These are phyloP conservation scores for Colinus virginianus DNA, from an alignment of 2,113 vertebrate species.

Conservation along the genomic window DNA sequence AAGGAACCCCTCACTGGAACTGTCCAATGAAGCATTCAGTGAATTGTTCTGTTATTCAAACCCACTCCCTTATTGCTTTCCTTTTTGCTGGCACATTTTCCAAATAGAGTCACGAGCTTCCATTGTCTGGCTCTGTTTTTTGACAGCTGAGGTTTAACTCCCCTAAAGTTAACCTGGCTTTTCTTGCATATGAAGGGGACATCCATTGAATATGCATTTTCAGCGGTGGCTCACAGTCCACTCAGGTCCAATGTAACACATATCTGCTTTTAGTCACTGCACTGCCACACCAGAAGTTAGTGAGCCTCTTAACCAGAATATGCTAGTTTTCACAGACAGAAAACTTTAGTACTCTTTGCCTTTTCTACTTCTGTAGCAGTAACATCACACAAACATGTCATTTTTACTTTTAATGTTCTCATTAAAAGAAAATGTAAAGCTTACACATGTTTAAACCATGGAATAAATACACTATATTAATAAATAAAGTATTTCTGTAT, in stretches of 20 bases:
- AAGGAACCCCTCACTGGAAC: background rate
- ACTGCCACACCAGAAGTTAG: background rate
- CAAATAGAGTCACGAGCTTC: background rate
- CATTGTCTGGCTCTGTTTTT: background rate
- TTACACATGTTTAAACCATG: conserved; percentile 18
- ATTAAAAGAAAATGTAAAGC: conserved; percentile 46
- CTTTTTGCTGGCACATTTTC: background rate
- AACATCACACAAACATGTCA: background rate
- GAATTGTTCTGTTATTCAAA: background rate
- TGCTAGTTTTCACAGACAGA: background rate
- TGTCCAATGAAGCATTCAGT: background rate
- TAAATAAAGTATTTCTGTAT: background rate
- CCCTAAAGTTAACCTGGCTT: background rate
- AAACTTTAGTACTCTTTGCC: background rate
- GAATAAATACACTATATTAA: background rate
- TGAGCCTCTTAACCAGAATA: background rate
- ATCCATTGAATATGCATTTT: background rate
- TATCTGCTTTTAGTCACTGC: background rate
- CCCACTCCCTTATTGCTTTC: background rate
- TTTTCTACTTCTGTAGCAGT: conserved; percentile 6
- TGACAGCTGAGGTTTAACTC: background rate
- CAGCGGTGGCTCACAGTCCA: fast-evolving
- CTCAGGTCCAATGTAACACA: fast-evolving
- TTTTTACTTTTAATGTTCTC: conserved; percentile 4
- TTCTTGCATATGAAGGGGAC: background rate